A percentile compares a stretch with the other conserved stretches of the same genome.
These are phyloP conservation scores for Phallusia fumigata DNA, from an alignment of 23 tunicate genomes.

Conservation along the genomic window DNA sequence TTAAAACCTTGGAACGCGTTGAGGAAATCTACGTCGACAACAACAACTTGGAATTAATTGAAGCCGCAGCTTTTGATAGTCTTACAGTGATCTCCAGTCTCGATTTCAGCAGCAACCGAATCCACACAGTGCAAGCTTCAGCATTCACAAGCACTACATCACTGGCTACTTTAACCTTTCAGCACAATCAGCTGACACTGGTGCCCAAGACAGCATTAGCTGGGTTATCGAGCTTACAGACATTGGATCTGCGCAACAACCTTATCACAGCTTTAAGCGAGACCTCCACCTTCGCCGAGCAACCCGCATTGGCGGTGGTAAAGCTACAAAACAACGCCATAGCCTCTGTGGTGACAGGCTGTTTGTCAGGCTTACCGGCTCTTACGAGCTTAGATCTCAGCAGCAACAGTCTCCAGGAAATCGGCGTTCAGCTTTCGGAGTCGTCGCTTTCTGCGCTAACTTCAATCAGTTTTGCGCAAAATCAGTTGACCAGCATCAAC, in stretches of 20 bases:
- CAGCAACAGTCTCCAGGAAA: slow-evolving; percentile 25
- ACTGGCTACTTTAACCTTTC: slow-evolving; percentile 32
- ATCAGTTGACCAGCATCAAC: slow-evolving; percentile 20
- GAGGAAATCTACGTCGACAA: slow-evolving; percentile 48
- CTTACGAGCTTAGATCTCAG: slow-evolving; percentile 40
- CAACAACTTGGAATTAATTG: slow-evolving; percentile 44
- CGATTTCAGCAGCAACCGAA: slow-evolving; percentile 56
- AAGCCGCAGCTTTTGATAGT: slow-evolving; percentile 50
- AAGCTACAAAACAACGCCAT: slow-evolving; percentile 55
- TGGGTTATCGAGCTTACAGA: slow-evolving; percentile 37
- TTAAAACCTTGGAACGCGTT: slow-evolving; percentile 42
- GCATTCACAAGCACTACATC: slow-evolving; percentile 50
- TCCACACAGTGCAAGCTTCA: slow-evolving; percentile 50
- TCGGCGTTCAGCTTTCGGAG: slow-evolving; percentile 30
- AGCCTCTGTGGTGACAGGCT: slow-evolving; percentile 39
- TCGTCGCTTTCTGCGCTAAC: slow-evolving; percentile 14
- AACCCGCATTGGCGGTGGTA: slow-evolving; percentile 26
- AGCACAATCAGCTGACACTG: slow-evolving; percentile 44
- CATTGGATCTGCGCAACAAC: slow-evolving; percentile 62
- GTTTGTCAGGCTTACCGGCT: slow-evolving; percentile 63
- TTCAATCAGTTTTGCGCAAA: slow-evolving; percentile 21
- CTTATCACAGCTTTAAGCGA: slow-evolving; percentile 42
- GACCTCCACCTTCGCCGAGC: slow-evolving; percentile 56
- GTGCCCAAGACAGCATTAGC: slow-evolving; percentile 63
- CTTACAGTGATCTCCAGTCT: slow-evolving; percentile 37